Evolutionary conservation across 2,888 invertebrate species (phyloP), one percentile per base, ranked within the genome.

Genomic region (Synanthedon tipuliformis): DNA sequence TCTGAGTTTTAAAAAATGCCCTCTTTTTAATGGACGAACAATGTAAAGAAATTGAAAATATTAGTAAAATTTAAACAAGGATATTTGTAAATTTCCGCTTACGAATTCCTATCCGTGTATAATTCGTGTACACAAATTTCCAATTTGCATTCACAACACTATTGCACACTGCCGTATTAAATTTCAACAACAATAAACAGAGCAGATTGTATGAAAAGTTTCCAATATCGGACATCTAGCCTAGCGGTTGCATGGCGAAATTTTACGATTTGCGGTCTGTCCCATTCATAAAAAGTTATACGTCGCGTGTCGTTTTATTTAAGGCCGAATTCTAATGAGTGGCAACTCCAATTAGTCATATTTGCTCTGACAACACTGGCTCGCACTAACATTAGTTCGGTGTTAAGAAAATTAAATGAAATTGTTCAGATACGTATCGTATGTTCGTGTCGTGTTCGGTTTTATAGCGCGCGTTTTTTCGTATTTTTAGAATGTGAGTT

Each of bases 341-440:
- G 69, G 58, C 63, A 65, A 71, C 75, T 68, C 64, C 77, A 78
- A 79, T 81, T 78, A 78, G 70, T 61, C 63, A 64, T 67, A 66
- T 76, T 75, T 72, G 70, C 64, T 12, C 60, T 65, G 61, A 60
- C 58, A 57, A 59, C 60, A 49, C 11, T 4, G 61, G 67, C 68
- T 62, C 64, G 61, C 61, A 61, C 60, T 59, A 58, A 49, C 53
- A 48, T 52, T 50, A 52, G 54, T 51, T 62, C 59, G 64, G 69
- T 71, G 69, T 72, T 68, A 67, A 59, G 64, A 63, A 66, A 77
- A 78, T 76, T 75, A 72, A 79, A 78, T 76, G 75, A 72, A 79
- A 18, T 76, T 73, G 68, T 61, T 61, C 57, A 60, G 73, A 73
- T 73, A 69, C 58, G 49, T 7, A 49, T 49, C 49, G 23, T 16